Evolutionary conservation across 2,113 vertebrate genomes (phyloP).

Genomic region (Sphaerodactylus townsendi): DNA sequence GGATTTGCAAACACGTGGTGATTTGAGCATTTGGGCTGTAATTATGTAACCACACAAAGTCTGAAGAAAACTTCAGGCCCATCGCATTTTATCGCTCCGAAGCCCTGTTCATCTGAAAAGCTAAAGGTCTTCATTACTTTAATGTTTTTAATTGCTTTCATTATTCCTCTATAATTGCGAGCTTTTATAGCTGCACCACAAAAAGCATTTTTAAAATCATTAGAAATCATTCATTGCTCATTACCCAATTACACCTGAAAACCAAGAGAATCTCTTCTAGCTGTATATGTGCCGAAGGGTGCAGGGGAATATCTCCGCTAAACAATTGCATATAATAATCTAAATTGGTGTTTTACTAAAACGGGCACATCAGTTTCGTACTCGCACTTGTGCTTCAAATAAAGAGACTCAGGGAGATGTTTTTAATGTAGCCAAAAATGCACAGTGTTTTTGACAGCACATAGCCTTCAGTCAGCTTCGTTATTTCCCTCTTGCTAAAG

Average conservation of each 20-base stretch:
- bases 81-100: not conserved
- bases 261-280: not conserved
- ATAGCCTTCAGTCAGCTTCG: not conserved
- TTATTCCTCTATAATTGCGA: constrained; percentile 23
- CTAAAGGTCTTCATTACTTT: constrained; percentile 14
- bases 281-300: not conserved
- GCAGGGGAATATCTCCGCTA: not conserved
- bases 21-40: not conserved
- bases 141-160: constrained; percentile 33
- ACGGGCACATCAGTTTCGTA: not conserved
- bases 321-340: not conserved
- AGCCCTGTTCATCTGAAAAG: not conserved
- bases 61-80: not conserved
- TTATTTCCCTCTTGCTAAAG: constrained; percentile 14
- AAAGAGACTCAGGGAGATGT: not conserved
- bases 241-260: constrained; percentile 10
- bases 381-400: not conserved
- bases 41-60: not conserved
- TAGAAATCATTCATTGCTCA: constrained; percentile 18
- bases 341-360: not conserved
- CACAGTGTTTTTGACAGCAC: constrained; percentile 13
- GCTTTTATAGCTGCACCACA: not conserved
- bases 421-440: not conserved
- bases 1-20: not conserved
- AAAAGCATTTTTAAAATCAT: not conserved